Conservation (phyloP, 2,113 vertebrate species). For the Pachyramphus minor region DNA sequence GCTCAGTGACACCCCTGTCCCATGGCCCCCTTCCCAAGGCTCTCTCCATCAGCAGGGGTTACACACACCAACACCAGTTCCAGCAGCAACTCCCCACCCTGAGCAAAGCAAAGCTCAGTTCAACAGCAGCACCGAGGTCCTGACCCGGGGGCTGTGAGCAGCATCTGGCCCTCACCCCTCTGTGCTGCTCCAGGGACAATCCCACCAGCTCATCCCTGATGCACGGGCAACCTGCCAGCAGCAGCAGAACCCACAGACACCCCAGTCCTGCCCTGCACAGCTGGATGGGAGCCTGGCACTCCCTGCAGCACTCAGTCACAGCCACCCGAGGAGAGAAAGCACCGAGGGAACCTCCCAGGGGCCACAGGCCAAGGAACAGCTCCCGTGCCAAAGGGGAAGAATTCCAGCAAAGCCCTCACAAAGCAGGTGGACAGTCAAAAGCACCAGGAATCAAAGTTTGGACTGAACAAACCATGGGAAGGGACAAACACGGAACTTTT, state of each 20-base stretch:
- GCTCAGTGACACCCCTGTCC: background rate
- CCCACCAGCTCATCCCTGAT: background rate
- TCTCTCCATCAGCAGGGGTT: background rate
- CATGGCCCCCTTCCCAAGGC: accelerated
- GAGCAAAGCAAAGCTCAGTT: background rate
- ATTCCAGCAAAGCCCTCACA: background rate
- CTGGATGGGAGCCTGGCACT: background rate
- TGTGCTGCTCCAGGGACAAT: background rate
- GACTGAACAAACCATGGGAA: slow-evolving; percentile 30
- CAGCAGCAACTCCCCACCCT: no score
- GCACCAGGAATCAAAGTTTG: background rate
- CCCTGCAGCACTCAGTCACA: background rate
- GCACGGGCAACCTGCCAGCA: background rate
- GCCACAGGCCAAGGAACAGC: background rate
- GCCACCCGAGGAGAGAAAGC: background rate
- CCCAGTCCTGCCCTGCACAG: background rate
- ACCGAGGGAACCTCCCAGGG: background rate
- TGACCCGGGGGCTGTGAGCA: background rate
- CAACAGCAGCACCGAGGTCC: background rate
- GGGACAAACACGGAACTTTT: slow-evolving; percentile 60
- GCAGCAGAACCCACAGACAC: background rate
- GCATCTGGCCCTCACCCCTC: background rate
- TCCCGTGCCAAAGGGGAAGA: background rate
- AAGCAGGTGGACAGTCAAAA: background rate
- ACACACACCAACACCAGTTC: accelerated